Percentiles rank a stretch among this genome's conserved stretches.
These are phyloP conservation scores for Elysia chlorotica DNA, from an alignment of 1,140 invertebrate species.

Conservation along the genomic window DNA sequence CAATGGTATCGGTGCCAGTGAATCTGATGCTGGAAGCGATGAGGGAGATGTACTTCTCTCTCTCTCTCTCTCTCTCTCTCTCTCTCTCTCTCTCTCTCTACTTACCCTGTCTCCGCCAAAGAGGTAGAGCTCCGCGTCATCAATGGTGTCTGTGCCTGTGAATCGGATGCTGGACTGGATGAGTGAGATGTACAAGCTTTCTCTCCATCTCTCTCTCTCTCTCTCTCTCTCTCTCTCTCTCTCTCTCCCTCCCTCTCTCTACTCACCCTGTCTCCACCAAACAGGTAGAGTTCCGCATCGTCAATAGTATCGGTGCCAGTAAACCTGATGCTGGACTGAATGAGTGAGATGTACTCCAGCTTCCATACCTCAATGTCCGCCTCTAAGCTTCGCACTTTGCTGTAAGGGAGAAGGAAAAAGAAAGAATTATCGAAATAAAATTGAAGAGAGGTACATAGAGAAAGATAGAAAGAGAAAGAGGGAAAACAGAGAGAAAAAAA, in stretches of 20 bases:
- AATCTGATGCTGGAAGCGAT: constrained; percentile 65
- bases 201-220: too few species aligned
- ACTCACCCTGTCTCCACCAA: constrained; percentile 64
- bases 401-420: constrained; percentile 33
- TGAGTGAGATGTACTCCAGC: constrained; percentile 65
- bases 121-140: constrained; percentile 63
- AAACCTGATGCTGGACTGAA: constrained; percentile 66
- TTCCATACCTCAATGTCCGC: constrained; percentile 64
- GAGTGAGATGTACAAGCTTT: too few species aligned
- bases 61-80: too few species aligned
- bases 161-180: constrained; percentile 66
- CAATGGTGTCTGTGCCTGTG: constrained; percentile 60
- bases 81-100: too few species aligned
- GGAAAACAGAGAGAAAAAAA: too few species aligned
- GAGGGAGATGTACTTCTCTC: constrained; percentile 63
- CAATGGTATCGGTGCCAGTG: constrained; percentile 60
- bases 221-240: too few species aligned
- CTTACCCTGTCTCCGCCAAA: constrained; percentile 65
- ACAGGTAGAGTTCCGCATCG: constrained; percentile 64
- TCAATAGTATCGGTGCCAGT: constrained; percentile 61
- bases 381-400: constrained; percentile 52
- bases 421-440: too few species aligned
- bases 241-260: too few species aligned
- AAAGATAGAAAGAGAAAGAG: too few species aligned
- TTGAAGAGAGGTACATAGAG: too few species aligned